A percentile compares a stretch with the other conserved stretches of the same genome.
Conservation (phyloP, 2,797 vertebrate genomes). For the Peromyscus melanophrys region DNA sequence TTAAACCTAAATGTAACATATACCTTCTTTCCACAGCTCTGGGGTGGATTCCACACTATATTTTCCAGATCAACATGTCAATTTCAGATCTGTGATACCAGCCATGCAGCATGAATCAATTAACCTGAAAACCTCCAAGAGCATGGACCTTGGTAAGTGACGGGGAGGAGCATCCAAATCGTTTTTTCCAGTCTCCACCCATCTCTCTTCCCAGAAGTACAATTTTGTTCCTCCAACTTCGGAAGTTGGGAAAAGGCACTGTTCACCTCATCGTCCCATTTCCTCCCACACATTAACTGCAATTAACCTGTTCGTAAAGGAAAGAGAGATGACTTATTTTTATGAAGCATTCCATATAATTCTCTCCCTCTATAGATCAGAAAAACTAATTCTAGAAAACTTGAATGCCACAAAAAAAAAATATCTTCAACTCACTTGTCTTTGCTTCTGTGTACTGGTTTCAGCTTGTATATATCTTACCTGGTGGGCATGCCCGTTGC, state of each 20-base stretch:
- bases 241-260: neutral
- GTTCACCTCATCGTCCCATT: conserved; percentile 17
- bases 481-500: neutral
- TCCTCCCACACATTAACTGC: conserved; percentile 68
- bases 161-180: conserved; percentile 75
- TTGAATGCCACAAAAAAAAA: neutral
- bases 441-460: neutral
- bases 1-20: conserved; percentile 65
- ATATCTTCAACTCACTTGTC: neutral
- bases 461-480: neutral
- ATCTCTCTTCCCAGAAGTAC: conserved; percentile 79
- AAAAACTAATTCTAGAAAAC: neutral
- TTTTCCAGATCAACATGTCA: conserved; percentile 89
- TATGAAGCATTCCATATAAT: neutral
- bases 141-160: conserved; percentile 98
- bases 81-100: conserved; percentile 88
- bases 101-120: conserved; percentile 91
- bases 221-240: conserved; percentile 79
- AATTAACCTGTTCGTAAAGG: conserved; percentile 66
- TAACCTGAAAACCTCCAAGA: conserved; percentile 96
- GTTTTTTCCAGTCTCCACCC: conserved; percentile 67
- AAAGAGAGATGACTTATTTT: conserved; percentile 67
- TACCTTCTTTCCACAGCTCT: conserved; percentile 85
- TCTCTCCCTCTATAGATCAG: conserved; percentile 8
- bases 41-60: conserved; percentile 86